These are phyloP conservation scores for Symphodus melops DNA, from an alignment of 2,113 vertebrate species.

Conservation along the genomic window DNA sequence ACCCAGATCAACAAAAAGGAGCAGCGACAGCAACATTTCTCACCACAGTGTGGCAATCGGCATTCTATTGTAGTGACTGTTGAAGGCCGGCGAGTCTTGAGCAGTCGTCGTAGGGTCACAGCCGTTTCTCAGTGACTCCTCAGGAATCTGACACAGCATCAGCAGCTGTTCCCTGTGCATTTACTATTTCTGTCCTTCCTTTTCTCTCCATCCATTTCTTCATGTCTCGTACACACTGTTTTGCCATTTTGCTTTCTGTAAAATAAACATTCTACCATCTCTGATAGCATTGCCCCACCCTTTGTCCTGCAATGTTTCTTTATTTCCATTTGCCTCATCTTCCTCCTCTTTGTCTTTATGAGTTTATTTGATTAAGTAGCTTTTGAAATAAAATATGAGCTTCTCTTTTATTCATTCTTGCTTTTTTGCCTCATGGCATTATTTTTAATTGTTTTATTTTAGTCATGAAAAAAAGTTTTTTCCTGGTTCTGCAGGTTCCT, in stretches of 20 bases:
- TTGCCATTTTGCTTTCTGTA: conserved; percentile 84
- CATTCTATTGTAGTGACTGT: conserved; percentile 44
- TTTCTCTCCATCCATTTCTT: conserved; percentile 68
- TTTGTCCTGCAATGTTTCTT: conserved; percentile 58
- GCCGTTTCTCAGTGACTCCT: conserved; percentile 70
- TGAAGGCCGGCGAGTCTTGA: conserved; percentile 37
- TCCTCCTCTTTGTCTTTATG: conserved; percentile 24
- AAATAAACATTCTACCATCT: conserved; percentile 92
- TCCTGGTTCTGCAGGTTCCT: neutral
- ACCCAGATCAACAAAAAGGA: too few relatives aligned
- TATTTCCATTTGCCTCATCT: conserved; percentile 60
- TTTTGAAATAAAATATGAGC: conserved; percentile 77
- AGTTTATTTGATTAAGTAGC: conserved; percentile 65
- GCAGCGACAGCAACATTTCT: conserved; percentile 44
- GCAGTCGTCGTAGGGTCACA: conserved; percentile 35
- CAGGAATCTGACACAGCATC: conserved; percentile 73
- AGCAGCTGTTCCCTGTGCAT: conserved; percentile 48
- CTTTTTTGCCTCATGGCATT: neutral
- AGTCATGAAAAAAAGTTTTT: neutral
- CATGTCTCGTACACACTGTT: conserved; percentile 88
- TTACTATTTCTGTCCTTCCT: conserved; percentile 60
- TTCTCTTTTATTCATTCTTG: conserved; percentile 53
- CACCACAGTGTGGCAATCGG: conserved; percentile 28
- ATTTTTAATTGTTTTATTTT: neutral
- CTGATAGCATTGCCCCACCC: conserved; percentile 60